Base-by-base conservation (phyloP, 2,888 invertebrate genomes). In the Pristionchus mayeri region DNA sequence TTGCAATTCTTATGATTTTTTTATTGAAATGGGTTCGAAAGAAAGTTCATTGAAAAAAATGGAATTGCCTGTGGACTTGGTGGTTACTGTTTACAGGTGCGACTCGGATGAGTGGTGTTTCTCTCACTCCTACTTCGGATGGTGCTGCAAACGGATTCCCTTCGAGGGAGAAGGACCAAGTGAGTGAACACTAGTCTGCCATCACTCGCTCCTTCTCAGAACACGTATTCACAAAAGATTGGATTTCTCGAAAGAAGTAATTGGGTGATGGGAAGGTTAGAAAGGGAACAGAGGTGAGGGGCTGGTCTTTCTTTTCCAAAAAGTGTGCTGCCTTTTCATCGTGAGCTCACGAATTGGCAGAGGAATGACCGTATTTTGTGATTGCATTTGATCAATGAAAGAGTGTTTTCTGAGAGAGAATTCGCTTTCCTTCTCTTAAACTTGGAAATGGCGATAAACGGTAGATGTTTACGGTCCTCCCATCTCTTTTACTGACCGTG, bases 121-220 rank as follows among this genome's bases (percentile, higher is more conserved):
- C 30, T 44, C 60, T 18, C 44, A 63, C 63, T 63, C 82, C 4
- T 82, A 63, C 63, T 82, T 82, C 16, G 82, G 82, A 13, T 82
- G 60, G 63, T 82, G 82, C 63, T 82, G 82, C 48, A 82, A 82
- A 30, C 21, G 48, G 48, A 44, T 82, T n/a, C 82, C 82, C 7
- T 82, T 44, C 63, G 63, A 60, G 34, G 82, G 82, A 63, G 60
- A 63, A 11, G 82, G 82, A 63, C 82, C 82, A 18, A 82, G 82
- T 82, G 18, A 82, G 82, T 82, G 11, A 3, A 34, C 13, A n/a
- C n/a, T n/a, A n/a, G n/a, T n/a, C n/a, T n/a, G n/a, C n/a, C n/a
- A n/a, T n/a, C n/a, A n/a, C n/a, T n/a, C n/a, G n/a, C n/a, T n/a
- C n/a, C n/a, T n/a, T n/a, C n/a, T n/a, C n/a, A n/a, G 37, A 60